Evolutionary conservation across 2,113 vertebrate species (phyloP), one percentile per base, ranked within the genome.

Genomic region (Tachuris rubrigastra): DNA sequence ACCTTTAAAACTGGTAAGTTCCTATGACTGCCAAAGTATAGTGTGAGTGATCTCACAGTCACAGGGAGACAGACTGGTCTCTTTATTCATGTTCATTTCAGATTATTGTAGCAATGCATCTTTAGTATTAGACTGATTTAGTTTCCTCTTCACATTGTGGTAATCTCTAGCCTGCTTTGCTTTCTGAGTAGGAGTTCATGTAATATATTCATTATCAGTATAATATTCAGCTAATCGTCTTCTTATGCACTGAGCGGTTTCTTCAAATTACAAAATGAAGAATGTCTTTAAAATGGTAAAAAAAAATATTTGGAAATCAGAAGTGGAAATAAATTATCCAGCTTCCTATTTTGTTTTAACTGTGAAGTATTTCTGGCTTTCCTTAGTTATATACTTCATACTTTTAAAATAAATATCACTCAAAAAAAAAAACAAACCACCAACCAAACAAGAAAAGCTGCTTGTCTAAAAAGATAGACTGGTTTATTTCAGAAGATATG

Each of bases 321-420:
- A 30, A 77, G 60, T 75, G 74, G 44, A 65, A 93, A 80, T 18
- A 37, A 83, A 74, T 52, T 72, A 60, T 58, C 63, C 10, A 15
- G 23, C n/a, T 52, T 60, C 17, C 60, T 62, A 76, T 92, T 85
- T 89, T 88, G 52, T 71, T 30, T 47, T 82, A 77, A 25, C 49
- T 74, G 17, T 74, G 67, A 90, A 96, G 67, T 85, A 86, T 72
- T 91, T 80, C 68, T 87, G 52, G 19, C 74, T 94, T 89, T 89
- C 27, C 49, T 77, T 85, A 35, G 12, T 53, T 60, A 65, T 68
- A 47, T 20, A 7, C 49, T 68, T 78, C 72, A 50, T 71, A 27
- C 18, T 67, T 92, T 90, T 80, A 5, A 46, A 92, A 95, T 85
- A 90, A 88, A 75, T 84, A 92, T 68, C 47, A 71, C 56, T 74